These are phyloP conservation scores for Cydia amplana DNA, from an alignment of 1,140 invertebrate species.

Conservation along the genomic window DNA sequence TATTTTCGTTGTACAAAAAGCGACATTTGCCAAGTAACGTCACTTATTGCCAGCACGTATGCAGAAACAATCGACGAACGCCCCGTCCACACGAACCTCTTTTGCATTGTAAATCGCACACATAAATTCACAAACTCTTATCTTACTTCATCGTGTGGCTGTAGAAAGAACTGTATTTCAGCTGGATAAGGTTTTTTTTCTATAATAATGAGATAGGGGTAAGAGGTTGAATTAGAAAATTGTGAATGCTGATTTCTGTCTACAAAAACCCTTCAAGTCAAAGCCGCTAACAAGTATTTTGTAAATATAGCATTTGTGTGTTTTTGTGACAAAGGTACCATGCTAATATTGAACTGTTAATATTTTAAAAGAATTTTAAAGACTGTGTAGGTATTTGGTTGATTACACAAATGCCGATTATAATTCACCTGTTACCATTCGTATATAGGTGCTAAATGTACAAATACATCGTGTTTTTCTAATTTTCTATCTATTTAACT, in stretches of 20 bases:
- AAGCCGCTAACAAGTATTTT: slow-evolving; percentile 18
- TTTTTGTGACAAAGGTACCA: no score
- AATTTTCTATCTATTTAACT: no score
- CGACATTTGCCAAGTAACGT: slow-evolving; percentile 8
- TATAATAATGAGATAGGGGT: background rate
- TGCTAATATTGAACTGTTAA: background rate
- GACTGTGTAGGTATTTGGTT: background rate
- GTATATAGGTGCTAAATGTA: no score
- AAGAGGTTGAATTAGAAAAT: background rate
- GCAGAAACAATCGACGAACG: slow-evolving; percentile 15
- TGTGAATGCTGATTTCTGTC: background rate
- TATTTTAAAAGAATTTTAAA: background rate
- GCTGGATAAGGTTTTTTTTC: background rate
- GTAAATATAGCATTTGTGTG: background rate
- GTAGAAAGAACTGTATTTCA: background rate
- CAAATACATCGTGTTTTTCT: no score
- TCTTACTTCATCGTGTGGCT: background rate
- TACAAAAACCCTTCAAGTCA: background rate
- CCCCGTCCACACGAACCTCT: slow-evolving; percentile 1
- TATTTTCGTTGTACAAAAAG: background rate
- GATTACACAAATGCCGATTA: no score
- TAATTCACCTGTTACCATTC: no score
- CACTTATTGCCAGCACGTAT: background rate
- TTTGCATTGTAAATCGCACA: background rate
- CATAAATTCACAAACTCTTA: background rate